A percentile compares a stretch with the other conserved stretches of the same genome.
Conservation (phyloP, 2,113 vertebrate genomes). For the Taurulus bubalis region DNA sequence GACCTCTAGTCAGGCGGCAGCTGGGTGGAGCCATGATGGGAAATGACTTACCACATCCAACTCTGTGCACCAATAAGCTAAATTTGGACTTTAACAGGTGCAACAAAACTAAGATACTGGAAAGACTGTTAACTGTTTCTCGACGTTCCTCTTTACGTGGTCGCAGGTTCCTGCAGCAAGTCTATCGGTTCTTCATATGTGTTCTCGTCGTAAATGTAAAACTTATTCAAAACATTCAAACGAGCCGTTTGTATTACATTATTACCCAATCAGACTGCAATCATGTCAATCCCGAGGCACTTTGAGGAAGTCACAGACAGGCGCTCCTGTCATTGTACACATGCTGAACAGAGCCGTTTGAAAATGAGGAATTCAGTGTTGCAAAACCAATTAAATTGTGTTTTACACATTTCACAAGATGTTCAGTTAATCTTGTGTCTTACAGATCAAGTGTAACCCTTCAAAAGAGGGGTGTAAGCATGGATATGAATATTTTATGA, state of each 20-base stretch:
- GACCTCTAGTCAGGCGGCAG: not conserved
- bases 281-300: not conserved
- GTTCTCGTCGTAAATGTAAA: slow-evolving; percentile 17
- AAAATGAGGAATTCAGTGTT: slow-evolving; percentile 53
- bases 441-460: slow-evolving; percentile 37
- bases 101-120: not conserved
- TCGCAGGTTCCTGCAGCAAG: slow-evolving; percentile 11
- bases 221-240: slow-evolving; percentile 28
- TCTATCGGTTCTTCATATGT: slow-evolving; percentile 24
- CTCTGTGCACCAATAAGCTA: not conserved
- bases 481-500: slow-evolving; percentile 74
- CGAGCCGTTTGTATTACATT: slow-evolving; percentile 11
- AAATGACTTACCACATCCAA: not conserved
- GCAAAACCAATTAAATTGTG: slow-evolving; percentile 28
- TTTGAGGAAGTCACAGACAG: slow-evolving; percentile 38
- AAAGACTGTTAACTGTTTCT: slow-evolving; percentile 27
- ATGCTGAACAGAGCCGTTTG: slow-evolving; percentile 21
- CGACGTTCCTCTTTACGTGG: slow-evolving; percentile 43
- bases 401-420: slow-evolving; percentile 48
- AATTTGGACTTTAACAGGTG: not conserved
- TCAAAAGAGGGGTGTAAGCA: slow-evolving; percentile 46
- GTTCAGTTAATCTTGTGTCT: slow-evolving; percentile 44
- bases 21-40: not conserved
- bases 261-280: slow-evolving; percentile 14
- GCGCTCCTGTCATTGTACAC: not conserved